Evolutionary conservation across 2,888 invertebrate species (phyloP).

Genomic region (Tanaodytes sp.): DNA sequence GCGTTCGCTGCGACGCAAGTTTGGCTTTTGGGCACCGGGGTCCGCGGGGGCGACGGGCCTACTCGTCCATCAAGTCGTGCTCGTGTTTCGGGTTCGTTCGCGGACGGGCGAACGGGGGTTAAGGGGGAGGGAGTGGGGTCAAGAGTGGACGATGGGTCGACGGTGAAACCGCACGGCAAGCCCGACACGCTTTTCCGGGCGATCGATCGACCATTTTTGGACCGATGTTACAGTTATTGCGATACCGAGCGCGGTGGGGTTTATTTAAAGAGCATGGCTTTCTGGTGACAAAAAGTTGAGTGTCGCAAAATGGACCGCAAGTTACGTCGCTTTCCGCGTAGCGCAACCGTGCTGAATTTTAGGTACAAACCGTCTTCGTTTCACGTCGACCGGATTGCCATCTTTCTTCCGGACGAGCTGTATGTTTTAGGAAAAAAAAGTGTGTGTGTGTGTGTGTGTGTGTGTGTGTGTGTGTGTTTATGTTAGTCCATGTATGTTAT

Average conservation of each 20-base stretch:
- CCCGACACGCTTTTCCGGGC: slow-evolving; percentile 31
- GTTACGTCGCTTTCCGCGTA: not conserved
- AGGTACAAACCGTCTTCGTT: not conserved
- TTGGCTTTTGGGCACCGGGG: slow-evolving; percentile 12
- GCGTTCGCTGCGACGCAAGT: slow-evolving; percentile 30
- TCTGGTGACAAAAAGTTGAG: slow-evolving; percentile 29
- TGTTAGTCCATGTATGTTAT: no score
- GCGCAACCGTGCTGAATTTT: not conserved
- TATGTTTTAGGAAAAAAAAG: no score
- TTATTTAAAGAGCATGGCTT: slow-evolving; percentile 46
- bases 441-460: no score
- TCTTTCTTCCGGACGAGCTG: not conserved
- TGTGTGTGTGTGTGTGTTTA: no score
- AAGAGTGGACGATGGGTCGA: slow-evolving; percentile 1
- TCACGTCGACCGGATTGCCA: not conserved
- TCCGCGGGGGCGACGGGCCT: not conserved
- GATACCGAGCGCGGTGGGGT: slow-evolving; percentile 43
- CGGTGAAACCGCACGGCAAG: not conserved
- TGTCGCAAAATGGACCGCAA: slow-evolving; percentile 8
- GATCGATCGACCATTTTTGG: slow-evolving; percentile 49
- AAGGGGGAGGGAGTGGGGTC: not conserved
- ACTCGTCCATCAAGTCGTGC: no score
- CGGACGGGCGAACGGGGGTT: no score
- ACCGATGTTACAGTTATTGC: slow-evolving; percentile 48
- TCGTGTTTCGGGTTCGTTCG: not conserved